Evolutionary conservation across 2,797 vertebrate genomes (phyloP), one percentile per base, ranked within the genome.

Genomic region (Hephaestus fuliginosus): DNA sequence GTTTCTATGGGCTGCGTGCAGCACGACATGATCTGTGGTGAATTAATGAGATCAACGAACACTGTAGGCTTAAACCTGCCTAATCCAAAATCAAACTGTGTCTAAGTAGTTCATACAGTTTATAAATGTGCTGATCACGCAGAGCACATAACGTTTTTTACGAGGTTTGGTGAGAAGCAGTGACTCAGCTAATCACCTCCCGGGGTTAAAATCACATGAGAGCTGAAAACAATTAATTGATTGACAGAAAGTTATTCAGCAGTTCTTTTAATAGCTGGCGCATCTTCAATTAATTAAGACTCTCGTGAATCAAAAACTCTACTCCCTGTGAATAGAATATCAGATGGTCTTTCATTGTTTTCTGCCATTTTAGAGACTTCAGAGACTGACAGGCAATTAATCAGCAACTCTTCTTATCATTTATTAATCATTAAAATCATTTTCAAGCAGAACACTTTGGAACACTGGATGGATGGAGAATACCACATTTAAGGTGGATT

Each of bases 41-140:
- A 78, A 64, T 18, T 33, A 56, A 25, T 55, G n/a, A 52, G 61
- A 64, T 85, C 46, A 75, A 72, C 3, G 64, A 66, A 76, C 7
- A 17, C 18, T 58, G 33, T 3, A 17, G 12, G 18, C 17, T 51
- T 57, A 56, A 80, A 74, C 18, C 1, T 0, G 25, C 65, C 28
- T 74, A 70, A 78, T 70, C 48, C 39, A 17, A 57, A 78, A 46
- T 61, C 69, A 67, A 82, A 72, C 0, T 48, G 30, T 58, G 43
- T 63, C 20, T 12, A 46, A 48, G 3, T 57, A 36, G 60, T 65
- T 74, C n/a, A 74, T 57, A 30, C 13, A 43, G 36, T 17, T 77
- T 0, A 17, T 28, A 22, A 74, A 74, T 13, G 18, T 18, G n/a
- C 56, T 1, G 6, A 51, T 15, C 51, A 63, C 10, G 4, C 11